These are phyloP conservation scores for Schizothorax lantsangensis DNA, from an alignment of 2,797 vertebrate genomes.

Conservation along the genomic window DNA sequence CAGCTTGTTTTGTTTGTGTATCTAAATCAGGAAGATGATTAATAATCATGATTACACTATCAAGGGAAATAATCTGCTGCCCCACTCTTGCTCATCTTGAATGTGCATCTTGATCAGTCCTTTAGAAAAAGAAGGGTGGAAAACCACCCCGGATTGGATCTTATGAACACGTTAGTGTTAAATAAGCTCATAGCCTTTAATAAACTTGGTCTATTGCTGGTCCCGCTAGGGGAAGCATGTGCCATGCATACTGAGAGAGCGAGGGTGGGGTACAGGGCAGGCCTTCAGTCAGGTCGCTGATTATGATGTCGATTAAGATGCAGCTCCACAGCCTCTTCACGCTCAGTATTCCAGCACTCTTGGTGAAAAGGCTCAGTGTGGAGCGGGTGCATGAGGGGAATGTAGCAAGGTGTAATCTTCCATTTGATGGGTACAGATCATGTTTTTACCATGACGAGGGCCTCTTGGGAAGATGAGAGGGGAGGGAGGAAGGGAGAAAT, in stretches of 20 bases:
- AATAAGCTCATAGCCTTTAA: constrained; percentile 73
- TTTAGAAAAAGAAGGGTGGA: constrained; percentile 9
- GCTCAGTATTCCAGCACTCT: constrained; percentile 61
- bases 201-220: constrained; percentile 76
- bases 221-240: constrained; percentile 67
- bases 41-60: constrained; percentile 12
- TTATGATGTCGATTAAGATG: constrained; percentile 61
- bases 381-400: constrained; percentile 73
- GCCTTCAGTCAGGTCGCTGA: constrained; percentile 29
- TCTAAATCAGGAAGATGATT: background rate
- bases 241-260: constrained; percentile 46
- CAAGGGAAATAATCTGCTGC: background rate
- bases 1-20: background rate
- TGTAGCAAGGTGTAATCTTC: constrained; percentile 75
- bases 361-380: constrained; percentile 63
- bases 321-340: constrained; percentile 58
- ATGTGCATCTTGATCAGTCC: constrained; percentile 12
- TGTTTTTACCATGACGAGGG: constrained; percentile 78
- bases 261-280: constrained; percentile 33
- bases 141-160: constrained; percentile 28
- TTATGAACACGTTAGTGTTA: constrained; percentile 68
- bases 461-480: constrained; percentile 60
- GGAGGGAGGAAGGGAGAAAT: constrained; percentile 56
- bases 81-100: background rate
- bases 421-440: constrained; percentile 77